phyloP scores from a whole-genome alignment of 64 coral and sea anemone genomes.

The Pachyseris speciosa region DNA sequence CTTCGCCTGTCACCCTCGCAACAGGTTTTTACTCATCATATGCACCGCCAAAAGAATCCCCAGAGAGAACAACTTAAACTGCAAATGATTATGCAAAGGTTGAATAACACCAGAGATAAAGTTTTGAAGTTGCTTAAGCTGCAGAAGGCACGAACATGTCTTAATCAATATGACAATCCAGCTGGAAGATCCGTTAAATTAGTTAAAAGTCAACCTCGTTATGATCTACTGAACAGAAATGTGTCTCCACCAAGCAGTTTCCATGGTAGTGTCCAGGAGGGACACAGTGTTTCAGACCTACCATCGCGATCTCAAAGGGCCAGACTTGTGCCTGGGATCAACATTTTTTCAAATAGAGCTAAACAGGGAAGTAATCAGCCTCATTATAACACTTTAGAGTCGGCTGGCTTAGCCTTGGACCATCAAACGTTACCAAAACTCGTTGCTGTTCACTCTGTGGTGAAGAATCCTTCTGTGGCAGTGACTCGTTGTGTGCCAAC shows the following conservation, averaged over 20 bases:
- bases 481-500: background rate
- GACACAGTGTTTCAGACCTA: background rate
- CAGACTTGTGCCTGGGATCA: background rate
- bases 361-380: background rate
- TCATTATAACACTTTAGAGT: background rate
- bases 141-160: background rate
- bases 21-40: background rate
- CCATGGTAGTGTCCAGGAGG: background rate
- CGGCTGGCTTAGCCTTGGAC: conserved; percentile 38
- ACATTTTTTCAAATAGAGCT: background rate
- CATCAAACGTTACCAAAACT: conserved; percentile 39
- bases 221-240: background rate
- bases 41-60: background rate
- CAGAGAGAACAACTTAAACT: background rate
- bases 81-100: background rate
- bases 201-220: background rate
- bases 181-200: background rate
- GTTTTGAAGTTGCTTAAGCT: background rate
- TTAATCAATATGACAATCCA: background rate
- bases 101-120: background rate
- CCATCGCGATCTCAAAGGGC: background rate
- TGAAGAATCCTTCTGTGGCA: background rate
- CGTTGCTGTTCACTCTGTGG: conserved; percentile 52
- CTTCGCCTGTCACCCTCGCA: background rate
- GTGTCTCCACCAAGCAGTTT: background rate